Percentiles rank a stretch among this genome's conserved stretches.
Conservation (phyloP, 2,888 invertebrate species). For the Caradrina kadenii region DNA sequence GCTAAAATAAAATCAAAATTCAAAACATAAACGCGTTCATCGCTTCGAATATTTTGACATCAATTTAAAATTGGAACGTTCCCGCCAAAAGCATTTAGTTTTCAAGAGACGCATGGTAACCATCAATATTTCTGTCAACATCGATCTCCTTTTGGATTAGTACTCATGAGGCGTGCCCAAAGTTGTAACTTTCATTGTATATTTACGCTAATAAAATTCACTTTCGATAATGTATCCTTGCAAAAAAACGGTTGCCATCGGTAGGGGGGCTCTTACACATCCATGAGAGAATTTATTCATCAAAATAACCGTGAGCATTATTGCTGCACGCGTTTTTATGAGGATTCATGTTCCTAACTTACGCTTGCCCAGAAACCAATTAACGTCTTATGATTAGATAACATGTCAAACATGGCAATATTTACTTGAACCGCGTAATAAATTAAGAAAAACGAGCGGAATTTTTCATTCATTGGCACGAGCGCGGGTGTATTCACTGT, state of each 20-base stretch:
- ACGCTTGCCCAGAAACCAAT: slow-evolving; percentile 4
- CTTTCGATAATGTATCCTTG: slow-evolving; percentile 49
- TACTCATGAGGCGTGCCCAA: slow-evolving; percentile 36
- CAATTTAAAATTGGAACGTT: slow-evolving; percentile 53
- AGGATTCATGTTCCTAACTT: neutral
- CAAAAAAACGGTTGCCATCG: slow-evolving; percentile 1
- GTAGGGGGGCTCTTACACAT: neutral
- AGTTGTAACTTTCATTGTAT: slow-evolving; percentile 58
- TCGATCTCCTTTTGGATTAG: slow-evolving; percentile 41
- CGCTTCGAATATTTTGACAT: slow-evolving; percentile 30
- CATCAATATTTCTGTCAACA: slow-evolving; percentile 58
- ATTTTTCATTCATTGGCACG: slow-evolving; percentile 71
- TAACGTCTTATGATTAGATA: slow-evolving; percentile 1
- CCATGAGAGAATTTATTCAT: neutral
- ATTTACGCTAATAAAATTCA: slow-evolving; percentile 56
- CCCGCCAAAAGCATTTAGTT: slow-evolving; percentile 40
- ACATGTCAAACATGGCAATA: slow-evolving; percentile 21
- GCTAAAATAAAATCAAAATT: slow-evolving; percentile 22
- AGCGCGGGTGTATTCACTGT: slow-evolving; percentile 47
- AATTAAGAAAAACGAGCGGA: slow-evolving; percentile 51
- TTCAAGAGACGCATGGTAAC: slow-evolving; percentile 40
- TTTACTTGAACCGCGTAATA: slow-evolving; percentile 34
- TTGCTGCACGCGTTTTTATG: too few relatives aligned
- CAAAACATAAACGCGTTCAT: slow-evolving; percentile 25
- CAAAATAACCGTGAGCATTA: too few relatives aligned